A percentile compares a stretch with the other conserved stretches of the same genome.
Conservation (phyloP, 1,140 invertebrate genomes). For the Episyrphus balteatus region DNA sequence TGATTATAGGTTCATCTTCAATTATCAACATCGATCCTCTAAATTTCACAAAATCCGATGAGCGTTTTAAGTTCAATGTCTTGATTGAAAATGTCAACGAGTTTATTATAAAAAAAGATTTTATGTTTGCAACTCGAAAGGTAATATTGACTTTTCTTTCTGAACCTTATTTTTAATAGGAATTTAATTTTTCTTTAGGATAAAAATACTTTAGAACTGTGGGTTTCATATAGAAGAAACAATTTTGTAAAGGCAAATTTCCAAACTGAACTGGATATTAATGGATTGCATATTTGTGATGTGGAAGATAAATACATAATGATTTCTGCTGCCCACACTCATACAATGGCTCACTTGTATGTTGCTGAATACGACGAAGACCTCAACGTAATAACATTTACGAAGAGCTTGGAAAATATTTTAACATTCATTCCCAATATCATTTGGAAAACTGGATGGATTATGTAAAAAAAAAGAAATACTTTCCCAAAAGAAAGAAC, state of each 20-base stretch:
- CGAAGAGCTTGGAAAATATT: slow-evolving; percentile 68
- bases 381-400: slow-evolving; percentile 51
- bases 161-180: not conserved
- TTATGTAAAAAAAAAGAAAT: slow-evolving; percentile 53
- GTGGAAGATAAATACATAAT: slow-evolving; percentile 69
- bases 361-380: slow-evolving; percentile 52
- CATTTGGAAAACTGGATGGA: slow-evolving; percentile 69
- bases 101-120: slow-evolving; percentile 71
- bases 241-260: slow-evolving; percentile 63
- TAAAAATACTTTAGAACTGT: slow-evolving; percentile 56
- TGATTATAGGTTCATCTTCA: slow-evolving; percentile 5
- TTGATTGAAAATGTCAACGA: slow-evolving; percentile 62
- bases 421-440: slow-evolving; percentile 73
- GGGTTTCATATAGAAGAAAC: slow-evolving; percentile 62
- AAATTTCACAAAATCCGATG: slow-evolving; percentile 21
- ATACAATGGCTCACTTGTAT: slow-evolving; percentile 65
- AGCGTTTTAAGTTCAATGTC: slow-evolving; percentile 33
- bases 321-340: slow-evolving; percentile 70
- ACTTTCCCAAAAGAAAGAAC: not conserved
- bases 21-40: slow-evolving; percentile 6
- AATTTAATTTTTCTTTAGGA: slow-evolving; percentile 13
- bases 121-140: slow-evolving; percentile 62
- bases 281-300: slow-evolving; percentile 67
- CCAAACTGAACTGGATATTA: slow-evolving; percentile 50
- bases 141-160: not conserved